Evolutionary conservation across 2,113 vertebrate genomes (phyloP).

Genomic region (Neolamprologus toae): DNA sequence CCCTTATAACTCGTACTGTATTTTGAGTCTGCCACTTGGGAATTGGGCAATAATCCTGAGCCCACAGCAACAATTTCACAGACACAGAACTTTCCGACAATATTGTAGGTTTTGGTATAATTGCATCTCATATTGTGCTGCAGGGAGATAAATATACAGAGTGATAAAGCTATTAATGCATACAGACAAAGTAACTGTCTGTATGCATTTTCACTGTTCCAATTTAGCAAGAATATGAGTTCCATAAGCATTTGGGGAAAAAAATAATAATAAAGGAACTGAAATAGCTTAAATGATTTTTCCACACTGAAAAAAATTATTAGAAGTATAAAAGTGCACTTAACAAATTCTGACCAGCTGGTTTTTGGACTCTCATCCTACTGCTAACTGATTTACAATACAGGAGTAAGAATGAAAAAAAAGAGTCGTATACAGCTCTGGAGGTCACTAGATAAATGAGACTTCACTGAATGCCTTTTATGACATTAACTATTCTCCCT

Average conservation of each 20-base stretch:
- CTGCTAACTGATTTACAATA: neutral
- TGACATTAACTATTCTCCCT: slow-evolving; percentile 17
- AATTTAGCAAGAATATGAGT: neutral
- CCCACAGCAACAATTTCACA: slow-evolving; percentile 48
- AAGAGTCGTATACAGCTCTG: neutral
- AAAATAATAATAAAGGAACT: neutral
- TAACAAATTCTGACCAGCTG: neutral
- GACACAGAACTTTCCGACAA: slow-evolving; percentile 37
- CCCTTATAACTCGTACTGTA: slow-evolving; percentile 54
- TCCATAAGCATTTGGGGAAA: neutral
- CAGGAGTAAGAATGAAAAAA: neutral
- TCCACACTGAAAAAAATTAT: neutral
- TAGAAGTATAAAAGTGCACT: neutral
- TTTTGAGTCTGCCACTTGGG: slow-evolving; percentile 49
- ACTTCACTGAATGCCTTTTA: slow-evolving; percentile 17
- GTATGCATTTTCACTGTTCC: neutral
- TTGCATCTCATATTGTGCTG: slow-evolving; percentile 44
- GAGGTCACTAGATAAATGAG: slow-evolving; percentile 52
- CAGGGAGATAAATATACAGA: slow-evolving; percentile 30
- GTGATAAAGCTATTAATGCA: slow-evolving; percentile 27
- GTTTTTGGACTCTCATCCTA: neutral
- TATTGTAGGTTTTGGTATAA: slow-evolving; percentile 44
- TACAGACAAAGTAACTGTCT: slow-evolving; percentile 9
- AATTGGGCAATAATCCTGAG: slow-evolving; percentile 50
- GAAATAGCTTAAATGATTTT: neutral